Percentiles rank a stretch among this genome's conserved stretches.
phyloP scores from a whole-genome alignment of 2,797 vertebrate genomes.

The Diceros bicornis region DNA sequence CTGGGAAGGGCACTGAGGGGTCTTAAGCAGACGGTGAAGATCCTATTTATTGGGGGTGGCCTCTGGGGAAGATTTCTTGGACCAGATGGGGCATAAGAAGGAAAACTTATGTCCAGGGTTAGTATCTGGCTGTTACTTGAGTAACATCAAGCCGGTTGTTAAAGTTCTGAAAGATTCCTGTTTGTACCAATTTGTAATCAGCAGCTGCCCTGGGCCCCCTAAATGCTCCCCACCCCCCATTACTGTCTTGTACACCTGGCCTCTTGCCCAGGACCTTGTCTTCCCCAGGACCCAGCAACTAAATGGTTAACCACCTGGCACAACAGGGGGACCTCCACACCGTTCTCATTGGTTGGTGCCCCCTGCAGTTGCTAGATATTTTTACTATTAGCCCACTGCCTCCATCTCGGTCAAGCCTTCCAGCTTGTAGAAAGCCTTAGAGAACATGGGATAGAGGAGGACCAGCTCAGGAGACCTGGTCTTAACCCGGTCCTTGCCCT shows the following conservation, averaged over 20 bases:
- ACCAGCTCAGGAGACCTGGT: neutral
- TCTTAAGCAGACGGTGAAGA: neutral
- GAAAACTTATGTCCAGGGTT: neutral
- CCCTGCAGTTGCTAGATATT: neutral
- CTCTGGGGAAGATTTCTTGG: neutral
- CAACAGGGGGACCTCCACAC: neutral
- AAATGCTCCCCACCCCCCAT: rapidly evolving
- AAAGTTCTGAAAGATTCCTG: neutral
- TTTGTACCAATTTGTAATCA: neutral
- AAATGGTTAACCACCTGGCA: neutral
- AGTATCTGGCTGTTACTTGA: neutral
- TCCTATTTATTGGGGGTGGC: neutral
- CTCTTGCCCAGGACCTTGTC: neutral
- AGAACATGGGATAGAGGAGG: neutral
- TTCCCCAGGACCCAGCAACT: neutral
- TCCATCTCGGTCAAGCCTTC: neutral
- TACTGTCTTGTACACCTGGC: neutral
- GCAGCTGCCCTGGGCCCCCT: neutral
- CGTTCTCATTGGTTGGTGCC: neutral
- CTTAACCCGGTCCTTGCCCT: neutral
- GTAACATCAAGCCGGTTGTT: neutral
- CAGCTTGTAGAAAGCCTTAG: neutral
- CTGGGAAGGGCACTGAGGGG: neutral
- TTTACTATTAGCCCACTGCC: neutral
- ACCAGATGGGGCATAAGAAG: neutral